These are phyloP conservation scores for Xanthia icteritia DNA, from an alignment of 2,888 invertebrate species.

Conservation along the genomic window DNA sequence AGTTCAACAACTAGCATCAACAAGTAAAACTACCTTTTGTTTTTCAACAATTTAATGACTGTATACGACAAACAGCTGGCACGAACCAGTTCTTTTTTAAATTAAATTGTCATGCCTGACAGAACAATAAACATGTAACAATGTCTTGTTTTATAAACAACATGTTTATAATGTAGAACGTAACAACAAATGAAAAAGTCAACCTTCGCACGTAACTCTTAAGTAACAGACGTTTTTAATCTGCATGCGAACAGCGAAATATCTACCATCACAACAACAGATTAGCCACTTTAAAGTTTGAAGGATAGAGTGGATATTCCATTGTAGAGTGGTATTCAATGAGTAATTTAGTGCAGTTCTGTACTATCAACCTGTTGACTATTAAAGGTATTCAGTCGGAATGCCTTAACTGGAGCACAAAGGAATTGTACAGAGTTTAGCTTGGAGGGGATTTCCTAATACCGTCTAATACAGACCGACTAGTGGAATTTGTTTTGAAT, in stretches of 20 bases:
- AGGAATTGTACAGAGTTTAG: slow-evolving; percentile 45
- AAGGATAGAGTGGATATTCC: slow-evolving; percentile 22
- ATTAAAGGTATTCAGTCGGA: slow-evolving; percentile 64
- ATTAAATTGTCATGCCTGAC: neutral
- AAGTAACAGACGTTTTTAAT: slow-evolving; percentile 53
- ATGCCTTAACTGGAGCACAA: slow-evolving; percentile 70
- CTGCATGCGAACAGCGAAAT: slow-evolving; percentile 51
- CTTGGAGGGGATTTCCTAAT: slow-evolving; percentile 41
- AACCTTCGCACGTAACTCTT: slow-evolving; percentile 59
- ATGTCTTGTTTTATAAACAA: neutral
- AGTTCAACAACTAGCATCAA: neutral
- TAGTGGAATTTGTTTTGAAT: slow-evolving; percentile 18
- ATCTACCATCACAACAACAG: slow-evolving; percentile 6
- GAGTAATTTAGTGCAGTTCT: slow-evolving; percentile 67
- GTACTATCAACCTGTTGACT: slow-evolving; percentile 61
- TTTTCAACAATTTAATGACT: neutral
- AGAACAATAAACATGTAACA: slow-evolving; percentile 30
- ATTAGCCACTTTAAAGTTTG: slow-evolving; percentile 25
- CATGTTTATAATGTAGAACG: slow-evolving; percentile 24
- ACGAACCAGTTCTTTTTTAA: neutral
- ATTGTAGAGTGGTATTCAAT: slow-evolving; percentile 43
- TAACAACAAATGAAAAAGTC: slow-evolving; percentile 42
- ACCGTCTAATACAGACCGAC: neutral
- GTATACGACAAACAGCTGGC: neutral
- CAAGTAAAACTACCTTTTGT: neutral